Evolutionary conservation across 2,888 invertebrate species (phyloP), one percentile per base, ranked within the genome.

Genomic region (Ectropis crepuscularia): DNA sequence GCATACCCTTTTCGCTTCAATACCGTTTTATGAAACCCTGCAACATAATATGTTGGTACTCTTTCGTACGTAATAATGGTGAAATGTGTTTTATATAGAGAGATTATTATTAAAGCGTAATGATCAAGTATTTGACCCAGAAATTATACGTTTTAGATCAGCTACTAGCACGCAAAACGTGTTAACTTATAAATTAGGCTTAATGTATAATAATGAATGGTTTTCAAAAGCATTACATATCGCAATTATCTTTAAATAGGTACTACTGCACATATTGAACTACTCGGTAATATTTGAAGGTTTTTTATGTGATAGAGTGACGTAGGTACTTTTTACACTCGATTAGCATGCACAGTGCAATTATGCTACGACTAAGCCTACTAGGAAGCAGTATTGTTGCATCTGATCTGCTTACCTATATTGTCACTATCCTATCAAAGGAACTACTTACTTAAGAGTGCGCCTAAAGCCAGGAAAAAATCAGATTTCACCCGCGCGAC

Each of bases 61-160:
- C 2, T 9, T 16, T 10, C 37, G 8, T 45, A 8, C 7, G 6
- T 6, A 16, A 67, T 41, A 59, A 47, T 61, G 63, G 43, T 41
- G 60, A 70, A 67, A 71, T 51, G 53, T 54, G 54, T 59, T 54
- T 53, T 28, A 49, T 49, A 53, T 48, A 41, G 41, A 63, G 12
- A 43, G 8, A 37, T 47, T 51, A 58, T 53, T 53, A 49, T 47
- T 57, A 43, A 53, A 55, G 46, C 16, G 5, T 54, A 43, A 59
- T 49, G 47, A 53, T 53, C 49, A 53, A 45, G 42, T 48, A 42
- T 55, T 59, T 64, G 63, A 55, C 63, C 63, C 28, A 59, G 51
- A 60, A 51, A 55, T 63, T 45, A 50, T 54, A 42, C 10, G 45
- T 51, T 41, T 38, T 45, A 53, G 53, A 53, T 63, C 63, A 6